Base-by-base conservation (phyloP, 2,888 invertebrate species). In the Eupeodes luniger region DNA sequence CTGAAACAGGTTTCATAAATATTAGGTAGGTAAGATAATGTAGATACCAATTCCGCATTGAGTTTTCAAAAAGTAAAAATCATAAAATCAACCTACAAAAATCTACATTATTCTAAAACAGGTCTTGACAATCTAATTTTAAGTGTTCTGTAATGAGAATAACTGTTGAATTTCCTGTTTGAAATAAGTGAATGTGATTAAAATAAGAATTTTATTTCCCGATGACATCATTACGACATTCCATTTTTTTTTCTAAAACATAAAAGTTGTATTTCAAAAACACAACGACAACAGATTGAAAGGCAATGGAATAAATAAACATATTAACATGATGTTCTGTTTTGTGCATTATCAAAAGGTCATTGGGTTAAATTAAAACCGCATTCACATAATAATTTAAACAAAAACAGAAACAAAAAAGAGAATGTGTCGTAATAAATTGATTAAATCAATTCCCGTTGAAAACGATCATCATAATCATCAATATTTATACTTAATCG, bases 361-460 rank as follows among this genome's bases (percentile, higher is more conserved):
- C 72, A 72, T 47, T 59, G 72, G 72, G 72, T 72, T 72, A 72
- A 72, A n/a, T 59, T 47, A 59, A 72, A 59, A 7, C 72, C 57
- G 72, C 72, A 59, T 72, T 59, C 72, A 59, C 47, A 72, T 72
- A 59, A 40, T 40, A 40, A 40, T 40, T 19, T 19, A 19, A 19
- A 19, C 1, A 1, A 19, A 19, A 19, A 19, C 1, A 40, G 4
- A 6, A 40, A 72, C n/a, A 55, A 19, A 47, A 34, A 40, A 34
- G n/a, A 27, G 47, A 59, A 59, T 72, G 59, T 47, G 59, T 47
- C 59, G 72, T 72, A 72, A 72, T 34, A 72, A 47, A 72, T 72
- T 72, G 72, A 72, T 72, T 72, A 47, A 72, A 72, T 72, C 27
- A 47, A 72, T 72, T 47, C 72, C n/a, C 10, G 47, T 72, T 72